Conservation (phyloP, 2,888 invertebrate genomes). For the Aphodius granarius region DNA sequence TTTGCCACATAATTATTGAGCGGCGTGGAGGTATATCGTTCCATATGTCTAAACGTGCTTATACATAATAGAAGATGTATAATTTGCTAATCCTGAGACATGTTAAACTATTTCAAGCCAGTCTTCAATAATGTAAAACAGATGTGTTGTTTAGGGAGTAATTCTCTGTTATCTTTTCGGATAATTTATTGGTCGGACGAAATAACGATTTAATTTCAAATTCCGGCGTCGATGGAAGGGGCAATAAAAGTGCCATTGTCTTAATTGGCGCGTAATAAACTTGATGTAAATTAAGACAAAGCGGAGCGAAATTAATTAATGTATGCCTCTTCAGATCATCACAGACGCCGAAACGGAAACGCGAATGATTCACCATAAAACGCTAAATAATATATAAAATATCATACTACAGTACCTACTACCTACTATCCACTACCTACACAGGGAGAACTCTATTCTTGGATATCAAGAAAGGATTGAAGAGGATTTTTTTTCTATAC, state of each 20-base stretch:
- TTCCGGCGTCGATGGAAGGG: not conserved
- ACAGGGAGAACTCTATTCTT: too few species aligned
- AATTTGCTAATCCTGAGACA: conserved; percentile 4
- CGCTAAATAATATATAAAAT: too few species aligned
- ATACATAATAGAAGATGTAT: not conserved
- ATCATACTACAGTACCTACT: too few species aligned
- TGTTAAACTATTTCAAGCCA: not conserved
- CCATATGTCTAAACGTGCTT: conserved; percentile 5
- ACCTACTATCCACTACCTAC: too few species aligned
- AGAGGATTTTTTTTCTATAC: too few species aligned
- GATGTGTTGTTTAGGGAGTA: not conserved
- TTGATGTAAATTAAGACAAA: conserved; percentile 13
- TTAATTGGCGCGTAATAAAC: conserved; percentile 8
- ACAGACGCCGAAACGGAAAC: not conserved
- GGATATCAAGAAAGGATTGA: too few species aligned
- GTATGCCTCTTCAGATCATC: not conserved
- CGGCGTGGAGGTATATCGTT: conserved; percentile 2
- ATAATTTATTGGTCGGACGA: not conserved
- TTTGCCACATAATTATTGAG: conserved; percentile 27
- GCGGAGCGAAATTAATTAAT: conserved; percentile 7
- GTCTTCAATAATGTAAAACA: not conserved
- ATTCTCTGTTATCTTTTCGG: not conserved
- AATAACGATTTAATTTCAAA: not conserved
- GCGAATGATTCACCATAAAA: not conserved
- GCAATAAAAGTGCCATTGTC: conserved; percentile 9